Evolutionary conservation across 2,797 vertebrate species (phyloP).

Genomic region (Distichodus sexfasciatus): DNA sequence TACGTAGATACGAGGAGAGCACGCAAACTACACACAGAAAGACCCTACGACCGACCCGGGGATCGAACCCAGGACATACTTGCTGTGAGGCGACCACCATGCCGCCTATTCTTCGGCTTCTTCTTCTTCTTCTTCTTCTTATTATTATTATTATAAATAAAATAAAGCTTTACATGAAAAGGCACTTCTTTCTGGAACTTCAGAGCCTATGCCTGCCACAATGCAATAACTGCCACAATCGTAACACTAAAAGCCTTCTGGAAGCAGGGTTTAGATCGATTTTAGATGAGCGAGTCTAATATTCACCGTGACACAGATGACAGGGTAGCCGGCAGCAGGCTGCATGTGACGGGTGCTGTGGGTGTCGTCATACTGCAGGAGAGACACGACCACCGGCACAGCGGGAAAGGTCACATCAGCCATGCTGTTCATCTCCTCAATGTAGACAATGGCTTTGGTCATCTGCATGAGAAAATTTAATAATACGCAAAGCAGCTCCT

Average conservation of each 20-base stretch:
- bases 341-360: not conserved
- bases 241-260: not conserved
- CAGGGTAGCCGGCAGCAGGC: conserved; percentile 74
- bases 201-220: not conserved
- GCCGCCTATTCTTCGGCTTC: too few species aligned
- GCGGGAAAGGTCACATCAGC: conserved; percentile 83
- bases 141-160: too few species aligned
- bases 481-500: not conserved
- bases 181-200: not conserved
- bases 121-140: too few species aligned
- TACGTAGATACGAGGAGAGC: too few species aligned
- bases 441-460: conserved; percentile 89
- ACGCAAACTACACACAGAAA: too few species aligned
- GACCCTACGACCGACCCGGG: too few species aligned
- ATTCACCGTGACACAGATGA: conserved; percentile 77
- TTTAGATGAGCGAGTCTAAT: not conserved
- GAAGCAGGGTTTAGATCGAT: not conserved
- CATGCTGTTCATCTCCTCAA: conserved; percentile 78
- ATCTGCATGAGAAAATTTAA: conserved; percentile 65
- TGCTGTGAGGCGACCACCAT: too few species aligned
- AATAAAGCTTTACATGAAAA: too few species aligned
- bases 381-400: conserved; percentile 70
- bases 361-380: conserved; percentile 62
- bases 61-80: too few species aligned
- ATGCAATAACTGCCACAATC: too few species aligned